Evolutionary conservation across 2,888 invertebrate genomes (phyloP), one percentile per base, ranked within the genome.

Genomic region (Agriopis marginaria): DNA sequence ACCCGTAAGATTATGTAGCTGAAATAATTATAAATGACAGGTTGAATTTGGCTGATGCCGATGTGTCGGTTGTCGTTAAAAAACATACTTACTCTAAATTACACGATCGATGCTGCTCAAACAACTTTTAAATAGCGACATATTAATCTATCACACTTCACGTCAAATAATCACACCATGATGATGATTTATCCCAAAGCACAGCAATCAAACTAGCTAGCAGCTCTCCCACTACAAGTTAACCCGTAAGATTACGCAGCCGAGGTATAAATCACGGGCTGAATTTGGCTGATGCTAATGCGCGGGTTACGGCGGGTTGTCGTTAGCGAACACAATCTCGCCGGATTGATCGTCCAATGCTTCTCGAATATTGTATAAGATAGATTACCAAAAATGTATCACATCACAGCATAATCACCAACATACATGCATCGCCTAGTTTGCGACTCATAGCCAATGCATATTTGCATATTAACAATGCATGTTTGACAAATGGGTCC

Each of bases 191-290:
- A 42, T 45, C 9, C 12, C 9, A 50, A 23, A 42, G 6, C 7
- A 47, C 32, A 2, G 7, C n/a, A 44, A 51, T 45, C 9, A 50
- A 58, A 63, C 17, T 23, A 56, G n/a, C 17, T 7, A 47, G 0
- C 23, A 51, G 12, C 69, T 69, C 69, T 62, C 51, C 51, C 0
- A 0, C 50, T 42, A 65, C 12, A 68, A 63, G 55, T 56, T 65
- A 65, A 65, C 65, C 56, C 61, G 64, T 69, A 65, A 68, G 65
- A 62, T 69, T 63, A 69, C 68, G 56, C 65, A 50, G 61, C 56
- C 14, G 10, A 62, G 69, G 53, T 51, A 69, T 69, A 69, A 69
- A 69, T 69, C 69, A 69, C 56, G 42, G 44, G 47, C 54, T 45
- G 59, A 63, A 54, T 63, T 68, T 56, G 54, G 61, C 65, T 56